Percentiles rank a stretch among this genome's conserved stretches.
These are phyloP conservation scores for Ormyrus nitidulus DNA, from an alignment of 2,888 invertebrate species.

Conservation along the genomic window DNA sequence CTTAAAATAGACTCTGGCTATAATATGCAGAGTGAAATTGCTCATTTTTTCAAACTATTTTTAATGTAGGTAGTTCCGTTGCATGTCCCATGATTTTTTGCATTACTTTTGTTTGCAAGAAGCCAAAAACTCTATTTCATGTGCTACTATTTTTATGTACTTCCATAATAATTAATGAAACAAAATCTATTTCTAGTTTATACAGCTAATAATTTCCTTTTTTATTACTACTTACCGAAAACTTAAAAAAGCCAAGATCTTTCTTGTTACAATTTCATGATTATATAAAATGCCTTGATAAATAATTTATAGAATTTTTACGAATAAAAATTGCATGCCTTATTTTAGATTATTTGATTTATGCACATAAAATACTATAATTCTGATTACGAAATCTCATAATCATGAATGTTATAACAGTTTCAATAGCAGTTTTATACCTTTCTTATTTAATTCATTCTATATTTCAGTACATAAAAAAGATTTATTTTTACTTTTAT, in stretches of 20 bases:
- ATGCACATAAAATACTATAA: constrained; percentile 8
- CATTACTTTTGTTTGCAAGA: constrained; percentile 4
- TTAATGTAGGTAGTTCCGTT: not conserved
- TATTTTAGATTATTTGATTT: constrained; percentile 17
- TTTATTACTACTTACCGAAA: too few relatives aligned
- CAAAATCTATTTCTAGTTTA: too few relatives aligned
- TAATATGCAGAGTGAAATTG: constrained; percentile 66
- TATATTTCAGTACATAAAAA: constrained; percentile 20
- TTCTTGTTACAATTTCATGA: not conserved
- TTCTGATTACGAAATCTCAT: constrained; percentile 7
- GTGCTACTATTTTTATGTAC: too few relatives aligned
- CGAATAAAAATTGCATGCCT: not conserved
- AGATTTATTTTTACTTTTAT: constrained; percentile 41
- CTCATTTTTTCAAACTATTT: constrained; percentile 47
- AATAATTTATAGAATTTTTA: not conserved
- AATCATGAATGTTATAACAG: constrained; percentile 8
- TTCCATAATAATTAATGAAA: too few relatives aligned
- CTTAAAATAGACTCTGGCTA: constrained; percentile 24
- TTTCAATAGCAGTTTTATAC: not conserved
- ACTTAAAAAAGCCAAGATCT: too few relatives aligned
- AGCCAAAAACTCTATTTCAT: too few relatives aligned
- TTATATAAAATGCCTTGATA: constrained; percentile 24
- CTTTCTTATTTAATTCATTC: not conserved
- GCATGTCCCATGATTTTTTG: not conserved
- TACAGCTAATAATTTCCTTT: too few relatives aligned